phyloP scores from a whole-genome alignment of 2,888 invertebrate genomes.

The Euclidia mi region DNA sequence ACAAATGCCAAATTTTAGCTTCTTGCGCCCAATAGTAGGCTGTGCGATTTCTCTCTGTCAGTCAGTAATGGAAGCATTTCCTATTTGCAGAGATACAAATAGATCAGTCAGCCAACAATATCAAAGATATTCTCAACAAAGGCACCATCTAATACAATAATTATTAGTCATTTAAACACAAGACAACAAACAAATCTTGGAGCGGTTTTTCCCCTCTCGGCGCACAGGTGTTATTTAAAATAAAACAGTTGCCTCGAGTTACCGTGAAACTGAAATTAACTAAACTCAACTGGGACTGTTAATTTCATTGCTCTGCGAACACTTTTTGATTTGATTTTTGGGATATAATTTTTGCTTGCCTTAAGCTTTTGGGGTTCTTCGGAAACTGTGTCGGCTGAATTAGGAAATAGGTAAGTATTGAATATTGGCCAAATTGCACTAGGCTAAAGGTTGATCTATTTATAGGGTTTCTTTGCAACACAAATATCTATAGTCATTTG shows the following conservation, averaged over 20 bases:
- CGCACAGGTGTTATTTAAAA: constrained; percentile 55
- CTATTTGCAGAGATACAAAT: too few relatives aligned
- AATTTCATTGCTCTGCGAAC: constrained; percentile 54
- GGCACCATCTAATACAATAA: not conserved
- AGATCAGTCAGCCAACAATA: too few relatives aligned
- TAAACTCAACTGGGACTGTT: constrained; percentile 57
- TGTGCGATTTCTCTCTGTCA: too few relatives aligned
- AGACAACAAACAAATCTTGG: constrained; percentile 29
- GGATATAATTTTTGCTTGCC: constrained; percentile 37
- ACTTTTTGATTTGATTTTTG: constrained; percentile 55
- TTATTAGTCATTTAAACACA: constrained; percentile 10
- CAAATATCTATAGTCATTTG: too few relatives aligned
- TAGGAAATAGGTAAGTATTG: not conserved
- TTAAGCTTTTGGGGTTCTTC: constrained; percentile 42
- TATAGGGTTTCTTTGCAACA: too few relatives aligned
- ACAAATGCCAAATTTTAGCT: too few relatives aligned
- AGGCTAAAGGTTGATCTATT: not conserved
- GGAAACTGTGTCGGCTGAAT: not conserved
- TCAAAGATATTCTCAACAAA: not conserved
- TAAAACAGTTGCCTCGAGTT: constrained; percentile 56
- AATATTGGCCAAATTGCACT: not conserved
- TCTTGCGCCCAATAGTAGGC: too few relatives aligned
- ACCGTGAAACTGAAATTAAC: constrained; percentile 57
- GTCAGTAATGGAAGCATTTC: too few relatives aligned
- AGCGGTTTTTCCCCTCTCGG: constrained; percentile 23